phyloP scores from a whole-genome alignment of 2,888 invertebrate genomes.

The Leuctra nigra region DNA sequence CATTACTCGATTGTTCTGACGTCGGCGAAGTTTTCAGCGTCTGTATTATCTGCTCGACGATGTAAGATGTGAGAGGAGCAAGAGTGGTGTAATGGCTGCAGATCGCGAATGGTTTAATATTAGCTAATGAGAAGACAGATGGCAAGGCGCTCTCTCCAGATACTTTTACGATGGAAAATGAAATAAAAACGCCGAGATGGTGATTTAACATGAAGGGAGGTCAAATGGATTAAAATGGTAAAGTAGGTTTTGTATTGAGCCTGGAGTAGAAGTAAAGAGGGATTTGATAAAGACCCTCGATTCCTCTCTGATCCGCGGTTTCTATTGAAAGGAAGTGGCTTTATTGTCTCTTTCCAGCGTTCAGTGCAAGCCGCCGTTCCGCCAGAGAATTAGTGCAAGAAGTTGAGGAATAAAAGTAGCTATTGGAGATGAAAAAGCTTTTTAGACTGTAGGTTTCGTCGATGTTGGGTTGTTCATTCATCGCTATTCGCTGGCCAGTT shows the following conservation, averaged over 20 bases:
- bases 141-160: background rate
- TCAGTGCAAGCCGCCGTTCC: too few relatives aligned
- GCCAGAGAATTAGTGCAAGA: conserved; percentile 10
- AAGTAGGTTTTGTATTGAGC: conserved; percentile 18
- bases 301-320: conserved; percentile 13
- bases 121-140: conserved; percentile 23
- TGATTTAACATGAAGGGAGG: conserved; percentile 21
- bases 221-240: conserved; percentile 23
- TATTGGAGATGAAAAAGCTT: conserved; percentile 18
- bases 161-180: conserved; percentile 21
- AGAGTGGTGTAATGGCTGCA: conserved; percentile 1
- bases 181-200: conserved; percentile 17
- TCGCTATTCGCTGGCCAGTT: conserved; percentile 1
- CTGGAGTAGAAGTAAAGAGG: background rate
- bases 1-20: conserved; percentile 4
- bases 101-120: conserved; percentile 14
- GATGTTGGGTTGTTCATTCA: background rate
- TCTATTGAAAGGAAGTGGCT: conserved; percentile 17
- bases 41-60: conserved; percentile 3
- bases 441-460: too few relatives aligned
- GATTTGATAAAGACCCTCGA: conserved; percentile 9
- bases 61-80: background rate
- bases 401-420: conserved; percentile 5
- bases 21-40: background rate
- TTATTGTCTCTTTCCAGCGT: conserved; percentile 10